Evolutionary conservation across 2,797 vertebrate genomes (phyloP), one percentile per base, ranked within the genome.

Genomic region (Peromyscus nudipes): DNA sequence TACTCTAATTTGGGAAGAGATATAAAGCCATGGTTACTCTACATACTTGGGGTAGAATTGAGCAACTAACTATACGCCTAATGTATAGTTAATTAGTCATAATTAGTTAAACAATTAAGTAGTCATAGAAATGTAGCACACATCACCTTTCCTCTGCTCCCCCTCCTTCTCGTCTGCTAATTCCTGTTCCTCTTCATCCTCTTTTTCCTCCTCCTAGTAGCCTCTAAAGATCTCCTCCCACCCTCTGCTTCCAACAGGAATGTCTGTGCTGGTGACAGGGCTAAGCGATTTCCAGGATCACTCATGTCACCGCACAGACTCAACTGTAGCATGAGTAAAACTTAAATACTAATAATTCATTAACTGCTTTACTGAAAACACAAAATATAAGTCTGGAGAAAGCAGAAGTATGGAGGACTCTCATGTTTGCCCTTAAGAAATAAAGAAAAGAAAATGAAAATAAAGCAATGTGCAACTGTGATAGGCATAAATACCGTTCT

Each of bases 391-490:
- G 12, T 43, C 14, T 85, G 6, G 69, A 90, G 27, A 64, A 52
- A 84, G 13, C 79, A 79, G 71, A 84, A 81, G 62, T 52, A 62
- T 43, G 31, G 10, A 84, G 69, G 27, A 77, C 57, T 76, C 93
- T 89, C 49, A 55, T 87, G 57, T 55, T 92, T 86, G 46, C 34
- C 67, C 34, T 93, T 37, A 93, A 92, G 89, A 94, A 87, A 69
- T 43, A 94, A 76, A 64, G n/a, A 89, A 97, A 93, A 93, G 37
- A 93, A 76, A 93, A 76, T 67, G 31, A 91, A 97, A 93, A 93
- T 76, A 25, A 92, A 93, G 79, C 90, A 76, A 80, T 94, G 13
- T 31, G 62, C 67, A 93, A 89, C 91, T 96, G 85, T 93, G 62
- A 69, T 87, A 21, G 52, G 7, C 11, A 79, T 82, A 87, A 73